Conservation (phyloP, 2,888 invertebrate genomes). For the Stenotaenia linearis region DNA sequence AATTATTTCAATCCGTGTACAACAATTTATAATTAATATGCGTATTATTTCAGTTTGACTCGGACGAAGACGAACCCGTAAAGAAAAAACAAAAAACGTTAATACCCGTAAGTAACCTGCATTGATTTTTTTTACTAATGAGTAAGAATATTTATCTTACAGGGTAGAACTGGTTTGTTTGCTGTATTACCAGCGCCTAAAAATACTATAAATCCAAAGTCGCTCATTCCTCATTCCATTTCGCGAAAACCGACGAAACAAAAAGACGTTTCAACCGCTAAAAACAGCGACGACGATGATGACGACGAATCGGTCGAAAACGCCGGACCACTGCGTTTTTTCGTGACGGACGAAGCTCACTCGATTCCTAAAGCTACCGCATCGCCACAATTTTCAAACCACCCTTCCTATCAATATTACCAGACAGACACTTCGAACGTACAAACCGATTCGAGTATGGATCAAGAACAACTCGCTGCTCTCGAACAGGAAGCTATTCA, state of each 20-base stretch:
- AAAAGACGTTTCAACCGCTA: too few relatives aligned
- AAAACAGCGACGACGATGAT: not conserved
- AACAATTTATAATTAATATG: not conserved
- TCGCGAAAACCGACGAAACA: not conserved
- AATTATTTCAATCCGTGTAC: too few relatives aligned
- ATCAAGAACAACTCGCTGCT: not conserved
- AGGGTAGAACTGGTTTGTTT: constrained; percentile 2
- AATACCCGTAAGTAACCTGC: not conserved
- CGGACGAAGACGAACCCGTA: not conserved
- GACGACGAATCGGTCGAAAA: not conserved
- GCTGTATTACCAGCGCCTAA: not conserved
- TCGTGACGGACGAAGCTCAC: not conserved
- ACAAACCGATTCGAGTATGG: not conserved
- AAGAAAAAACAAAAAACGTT: not conserved
- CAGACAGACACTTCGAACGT: not conserved
- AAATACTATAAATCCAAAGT: not conserved
- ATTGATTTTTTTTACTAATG: not conserved
- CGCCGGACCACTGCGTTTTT: not conserved
- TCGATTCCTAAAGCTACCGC: too few relatives aligned
- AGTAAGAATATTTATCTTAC: not conserved
- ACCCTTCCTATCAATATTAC: not conserved
- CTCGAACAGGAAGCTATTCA: not conserved
- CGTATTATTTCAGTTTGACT: not conserved
- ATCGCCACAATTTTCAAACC: not conserved
- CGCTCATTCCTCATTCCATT: not conserved